Evolutionary conservation across 2,888 invertebrate species (phyloP).

Genomic region (Microctonus hyperodae): DNA sequence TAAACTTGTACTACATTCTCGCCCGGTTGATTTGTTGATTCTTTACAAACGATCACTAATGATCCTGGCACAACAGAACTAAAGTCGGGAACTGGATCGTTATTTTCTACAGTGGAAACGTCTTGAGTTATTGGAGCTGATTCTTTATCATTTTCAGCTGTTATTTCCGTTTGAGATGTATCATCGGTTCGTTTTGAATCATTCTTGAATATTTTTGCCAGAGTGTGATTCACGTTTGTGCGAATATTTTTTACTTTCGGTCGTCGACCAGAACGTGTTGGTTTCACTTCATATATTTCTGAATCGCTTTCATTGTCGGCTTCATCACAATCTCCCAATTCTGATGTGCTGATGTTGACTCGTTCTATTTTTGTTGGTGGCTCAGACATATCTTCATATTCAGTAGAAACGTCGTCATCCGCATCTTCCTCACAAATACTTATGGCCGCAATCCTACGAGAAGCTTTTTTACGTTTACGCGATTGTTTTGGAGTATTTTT

Average conservation of each 20-base stretch:
- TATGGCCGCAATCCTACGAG: constrained; percentile 18
- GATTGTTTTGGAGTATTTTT: neutral
- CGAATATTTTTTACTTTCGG: constrained; percentile 54
- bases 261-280: constrained; percentile 63
- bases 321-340: neutral
- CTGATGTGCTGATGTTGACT: constrained; percentile 8
- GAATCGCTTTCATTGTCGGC: constrained; percentile 37
- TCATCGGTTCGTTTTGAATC: constrained; percentile 31
- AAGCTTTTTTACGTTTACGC: neutral
- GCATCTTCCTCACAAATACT: constrained; percentile 29
- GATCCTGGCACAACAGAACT: constrained; percentile 64
- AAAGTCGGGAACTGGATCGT: too few species aligned
- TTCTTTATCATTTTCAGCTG: constrained; percentile 36
- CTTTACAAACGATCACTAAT: constrained; percentile 64
- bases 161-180: neutral
- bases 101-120: too few species aligned
- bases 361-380: neutral
- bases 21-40: constrained; percentile 62
- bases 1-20: constrained; percentile 64
- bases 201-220: constrained; percentile 37
- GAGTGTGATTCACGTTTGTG: constrained; percentile 46
- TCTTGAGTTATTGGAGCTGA: too few species aligned
- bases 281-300: constrained; percentile 56
- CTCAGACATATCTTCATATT: neutral
- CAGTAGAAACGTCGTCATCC: constrained; percentile 35